Percentiles rank a stretch among this genome's conserved stretches.
phyloP scores from a whole-genome alignment of 2,888 invertebrate species.

The Meiosimyza platycephala region DNA sequence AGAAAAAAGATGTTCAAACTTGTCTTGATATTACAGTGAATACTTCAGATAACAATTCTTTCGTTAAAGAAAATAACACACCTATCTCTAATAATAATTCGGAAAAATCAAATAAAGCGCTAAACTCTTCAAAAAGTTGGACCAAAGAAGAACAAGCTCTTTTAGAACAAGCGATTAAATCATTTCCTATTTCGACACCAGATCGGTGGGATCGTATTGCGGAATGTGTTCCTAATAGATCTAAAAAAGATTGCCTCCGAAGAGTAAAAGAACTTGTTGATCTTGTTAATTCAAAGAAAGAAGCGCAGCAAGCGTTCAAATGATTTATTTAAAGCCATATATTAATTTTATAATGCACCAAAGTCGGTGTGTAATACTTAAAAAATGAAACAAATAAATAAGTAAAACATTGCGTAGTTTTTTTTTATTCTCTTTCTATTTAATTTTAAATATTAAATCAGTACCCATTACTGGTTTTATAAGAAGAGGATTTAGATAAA shows the following conservation, averaged over 20 bases:
- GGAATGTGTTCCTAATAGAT: slow-evolving; percentile 87
- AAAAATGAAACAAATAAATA: too few species aligned
- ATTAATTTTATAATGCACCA: too few species aligned
- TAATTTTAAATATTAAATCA: too few species aligned
- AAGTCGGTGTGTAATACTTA: too few species aligned
- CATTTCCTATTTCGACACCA: slow-evolving; percentile 85
- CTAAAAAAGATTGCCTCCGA: slow-evolving; percentile 98
- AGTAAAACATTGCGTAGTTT: too few species aligned
- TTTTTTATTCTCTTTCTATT: too few species aligned
- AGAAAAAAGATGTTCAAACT: slow-evolving; percentile 75
- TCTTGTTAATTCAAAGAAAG: slow-evolving; percentile 95
- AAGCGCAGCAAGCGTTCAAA: slow-evolving; percentile 72
- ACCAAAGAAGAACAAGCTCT: slow-evolving; percentile 94
- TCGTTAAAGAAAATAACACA: slow-evolving; percentile 49
- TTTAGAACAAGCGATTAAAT: slow-evolving; percentile 96
- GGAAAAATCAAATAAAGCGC: slow-evolving; percentile 22
- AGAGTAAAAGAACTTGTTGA: slow-evolving; percentile 98
- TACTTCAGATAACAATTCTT: slow-evolving; percentile 67
- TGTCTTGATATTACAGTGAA: slow-evolving; percentile 78
- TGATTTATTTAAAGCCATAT: slow-evolving; percentile 47
- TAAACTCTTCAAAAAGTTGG: slow-evolving; percentile 73
- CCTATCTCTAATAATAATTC: slow-evolving; percentile 14
- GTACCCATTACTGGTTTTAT: too few species aligned
- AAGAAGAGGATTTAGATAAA: too few species aligned
- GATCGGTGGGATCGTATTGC: slow-evolving; percentile 98